Evolutionary conservation across 2,888 invertebrate genomes (phyloP), one percentile per base, ranked within the genome.

Genomic region (Drosophila affinis): DNA sequence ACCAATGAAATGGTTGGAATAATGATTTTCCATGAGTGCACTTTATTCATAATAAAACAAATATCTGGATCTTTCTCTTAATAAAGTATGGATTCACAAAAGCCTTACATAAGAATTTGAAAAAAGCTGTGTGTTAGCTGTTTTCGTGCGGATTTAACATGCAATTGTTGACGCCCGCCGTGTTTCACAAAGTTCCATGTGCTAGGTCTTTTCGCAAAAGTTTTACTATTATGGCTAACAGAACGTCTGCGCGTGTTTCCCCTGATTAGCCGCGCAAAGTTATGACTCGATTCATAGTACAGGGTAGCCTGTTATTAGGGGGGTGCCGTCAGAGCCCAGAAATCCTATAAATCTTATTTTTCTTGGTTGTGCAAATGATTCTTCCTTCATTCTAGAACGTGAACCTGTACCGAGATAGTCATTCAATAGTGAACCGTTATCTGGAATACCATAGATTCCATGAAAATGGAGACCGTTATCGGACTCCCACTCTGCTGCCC

Each of bases 391-490:
- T 58, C 9, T 12, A 18, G 46, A 27, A 45, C 64, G 51, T n/a
- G 18, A 27, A 18, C 24, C 9, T 52, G 64, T 45, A 45, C 18
- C 65, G 32, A 39, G 39, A 39, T n/a, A 39, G n/a, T 7, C 14
- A 39, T 21, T 24, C 32, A 10, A 27, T 21, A 63, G 39, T 21
- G 17, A 24, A 1, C 24, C 24, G 32, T 34, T 63, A 63, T 47
- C 63, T 39, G 6, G 24, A 12, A 21, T 32, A 32, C 14, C 10
- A 34, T 14, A 39, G 21, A 62, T 62, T 29, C 48, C 2, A 24
- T 17, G 34, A 65, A 79, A 61, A 45, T 68, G 29, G 27, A 77
- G 64, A 45, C 27, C 62, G 51, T 73, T 75, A 77, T 79, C 77
- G 72, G 24, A 60, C 34, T 53, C 29, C 49, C 68, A 53, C 18